Base-by-base conservation (phyloP, 2,113 vertebrate genomes). In the Oryzias celebensis region DNA sequence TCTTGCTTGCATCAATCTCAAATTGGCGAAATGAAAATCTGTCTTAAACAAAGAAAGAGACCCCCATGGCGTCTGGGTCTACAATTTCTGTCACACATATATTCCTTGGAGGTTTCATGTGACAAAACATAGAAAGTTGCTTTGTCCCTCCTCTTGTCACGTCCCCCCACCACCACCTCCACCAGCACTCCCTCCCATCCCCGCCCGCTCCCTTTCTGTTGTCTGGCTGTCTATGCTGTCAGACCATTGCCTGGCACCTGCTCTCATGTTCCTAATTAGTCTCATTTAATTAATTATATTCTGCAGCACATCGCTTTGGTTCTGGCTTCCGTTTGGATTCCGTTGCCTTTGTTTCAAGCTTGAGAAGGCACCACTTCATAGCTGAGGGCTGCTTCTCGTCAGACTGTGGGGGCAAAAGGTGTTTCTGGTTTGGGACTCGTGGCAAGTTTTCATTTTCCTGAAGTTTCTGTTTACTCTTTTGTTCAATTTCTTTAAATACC, bases 221-320 rank as follows among this genome's bases (percentile, higher is more conserved):
- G 85, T 92, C 91, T 90, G 81, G 87, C 90, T 92, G 89, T 92
- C 91, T 91, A 87, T 85, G 90, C 92, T 93, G 93, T 93, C 93
- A 94, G 90, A 90, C 90, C 91, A 88, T 91, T 93, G 92, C 90
- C 84, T 92, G 89, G 91, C 93, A 94, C 92, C 91, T 94, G 93
- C 92, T 93, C 93, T 94, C 93, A 91, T 92, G 90, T 94, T 93
- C 90, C 93, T 95, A 94, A 95, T 95, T 95, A 95, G 94, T 94
- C 91, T 91, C 88, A 90, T 93, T 93, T 94, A 93, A 94, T 95
- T 96, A 94, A 95, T 93, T 87, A 94, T 94, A 94, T 94, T 90
- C 93, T 86, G 89, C 92, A 88, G 86, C 86, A 83, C 86, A 89
- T 91, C 88, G 75, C 31, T 76, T 92, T 91, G 87, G 86, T 89